Evolutionary conservation across 2,113 vertebrate species (phyloP), one percentile per base, ranked within the genome.

Genomic region (Cololabis saira): DNA sequence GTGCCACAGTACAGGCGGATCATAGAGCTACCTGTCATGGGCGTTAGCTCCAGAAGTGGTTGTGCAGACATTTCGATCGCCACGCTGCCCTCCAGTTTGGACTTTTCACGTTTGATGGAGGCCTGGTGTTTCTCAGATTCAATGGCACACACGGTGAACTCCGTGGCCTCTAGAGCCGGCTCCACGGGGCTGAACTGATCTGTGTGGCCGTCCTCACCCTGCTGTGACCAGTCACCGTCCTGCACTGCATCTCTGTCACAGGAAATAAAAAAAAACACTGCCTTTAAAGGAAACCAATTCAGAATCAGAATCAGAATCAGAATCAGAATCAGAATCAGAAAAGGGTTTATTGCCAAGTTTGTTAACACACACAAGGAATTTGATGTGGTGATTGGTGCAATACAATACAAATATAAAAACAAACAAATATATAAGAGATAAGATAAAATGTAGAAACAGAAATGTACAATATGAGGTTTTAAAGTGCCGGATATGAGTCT

Each of bases 1-100:
- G 71, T 42, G 65, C n/a, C 57, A 67, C 33, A 48, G 66, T 18
- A 55, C 22, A 62, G 24, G 55, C n/a, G 1, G 40, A 15, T 48
- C 44, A 27, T 40, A n/a, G 33, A 5, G 19, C 44, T 92, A 93
- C 93, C 92, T 90, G 90, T 89, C 86, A 93, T 89, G 14, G 93
- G 89, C 0, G 81, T 84, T 51, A 92, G 88, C 88, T 92, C 93
- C 89, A 94, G 77, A 54, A 93, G 86, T 0, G 93, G 91, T 16
- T 93, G 91, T 14, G 85, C 65, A 6, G 91, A 90, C 80, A 93
- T 89, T 61, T 94, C 93, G 3, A 93, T 89, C 51, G 85, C 78
- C 5, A 93, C 83, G 19, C 90, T 88, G 33, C 80, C 78, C 56
- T 87, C 87, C 14, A 56, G 48, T 30, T 81, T 62, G 30, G 82